A percentile compares a stretch with the other conserved stretches of the same genome.
phyloP scores from a whole-genome alignment of 2,888 invertebrate genomes.

The Ferrisia virgata region DNA sequence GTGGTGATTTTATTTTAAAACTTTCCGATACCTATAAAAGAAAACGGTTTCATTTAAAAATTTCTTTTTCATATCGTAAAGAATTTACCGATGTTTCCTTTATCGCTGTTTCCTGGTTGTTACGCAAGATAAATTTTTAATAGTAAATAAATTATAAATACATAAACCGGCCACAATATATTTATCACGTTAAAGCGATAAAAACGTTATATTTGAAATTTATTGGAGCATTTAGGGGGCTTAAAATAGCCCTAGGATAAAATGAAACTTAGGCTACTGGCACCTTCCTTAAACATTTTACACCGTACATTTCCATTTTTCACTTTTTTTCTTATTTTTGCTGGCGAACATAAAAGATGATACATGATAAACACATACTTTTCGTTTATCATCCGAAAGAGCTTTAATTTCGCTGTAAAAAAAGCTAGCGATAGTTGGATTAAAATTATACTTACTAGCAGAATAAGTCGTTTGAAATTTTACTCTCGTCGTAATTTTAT shows the following conservation, averaged over 20 bases:
- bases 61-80: slow-evolving; percentile 18
- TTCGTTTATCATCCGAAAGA: background rate
- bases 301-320: background rate
- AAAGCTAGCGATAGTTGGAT: background rate
- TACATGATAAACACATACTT: slow-evolving; percentile 7
- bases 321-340: background rate
- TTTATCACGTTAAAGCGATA: slow-evolving; percentile 38
- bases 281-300: slow-evolving; percentile 29
- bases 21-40: background rate
- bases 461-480: background rate
- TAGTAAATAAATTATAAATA: slow-evolving; percentile 44
- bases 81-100: slow-evolving; percentile 37
- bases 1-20: background rate
- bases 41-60: background rate
- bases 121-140: slow-evolving; percentile 43
- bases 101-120: slow-evolving; percentile 41
- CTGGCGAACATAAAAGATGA: background rate
- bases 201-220: slow-evolving; percentile 41
- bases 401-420: background rate
- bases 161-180: slow-evolving; percentile 39
- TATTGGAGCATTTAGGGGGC: slow-evolving; percentile 35
- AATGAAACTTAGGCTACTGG: slow-evolving; percentile 34
- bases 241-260: slow-evolving; percentile 35
- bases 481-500: background rate
- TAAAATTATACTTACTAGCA: background rate